These are phyloP conservation scores for Gonioctena quinquepunctata DNA, from an alignment of 1,140 invertebrate genomes.

Conservation along the genomic window DNA sequence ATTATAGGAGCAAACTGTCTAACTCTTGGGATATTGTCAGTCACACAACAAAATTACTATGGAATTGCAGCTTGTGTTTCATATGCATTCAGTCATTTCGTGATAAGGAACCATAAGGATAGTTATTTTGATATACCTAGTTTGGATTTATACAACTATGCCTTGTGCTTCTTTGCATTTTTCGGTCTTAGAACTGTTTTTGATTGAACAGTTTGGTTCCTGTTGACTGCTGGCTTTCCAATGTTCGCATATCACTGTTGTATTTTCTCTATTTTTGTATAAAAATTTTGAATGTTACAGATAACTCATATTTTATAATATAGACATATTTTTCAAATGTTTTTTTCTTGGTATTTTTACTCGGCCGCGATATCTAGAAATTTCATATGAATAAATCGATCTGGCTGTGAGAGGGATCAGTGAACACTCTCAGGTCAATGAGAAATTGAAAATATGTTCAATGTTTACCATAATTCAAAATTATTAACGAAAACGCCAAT, in stretches of 20 bases:
- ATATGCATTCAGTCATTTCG: constrained; percentile 29
- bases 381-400: no score
- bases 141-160: constrained; percentile 35
- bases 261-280: background rate
- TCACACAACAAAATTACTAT: constrained; percentile 25
- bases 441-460: no score
- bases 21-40: constrained; percentile 19
- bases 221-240: constrained; percentile 3
- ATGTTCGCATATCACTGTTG: constrained; percentile 13
- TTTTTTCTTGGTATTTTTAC: no score
- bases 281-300: background rate
- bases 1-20: constrained; percentile 16
- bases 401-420: no score
- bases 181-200: constrained; percentile 27
- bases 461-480: no score
- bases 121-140: constrained; percentile 24
- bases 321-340: background rate
- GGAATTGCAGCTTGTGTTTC: constrained; percentile 25
- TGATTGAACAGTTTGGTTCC: constrained; percentile 7
- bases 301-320: background rate
- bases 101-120: constrained; percentile 22
- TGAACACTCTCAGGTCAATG: no score
- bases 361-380: no score
- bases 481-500: no score
- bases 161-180: constrained; percentile 34